Evolutionary conservation across 2,797 vertebrate genomes (phyloP), one percentile per base, ranked within the genome.

Genomic region (Thalassophryne amazonica): DNA sequence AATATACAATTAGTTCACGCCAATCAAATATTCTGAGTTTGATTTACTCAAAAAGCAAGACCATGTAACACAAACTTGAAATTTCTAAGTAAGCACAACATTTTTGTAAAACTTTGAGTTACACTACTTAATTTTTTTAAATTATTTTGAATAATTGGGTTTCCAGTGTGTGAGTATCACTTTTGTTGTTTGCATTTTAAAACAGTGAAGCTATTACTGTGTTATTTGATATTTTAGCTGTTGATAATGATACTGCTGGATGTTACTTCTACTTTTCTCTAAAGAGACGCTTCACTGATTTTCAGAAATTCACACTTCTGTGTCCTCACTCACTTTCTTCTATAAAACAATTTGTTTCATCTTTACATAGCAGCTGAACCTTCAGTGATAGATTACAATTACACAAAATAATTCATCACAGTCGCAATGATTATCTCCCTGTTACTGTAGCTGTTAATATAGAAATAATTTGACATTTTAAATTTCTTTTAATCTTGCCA

Each of bases 371-470:
- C 50, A 61, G 14, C 19, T 66, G 31, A 47, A 51, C 25, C 16
- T 35, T 68, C 38, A 49, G 20, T 49, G 20, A 68, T 60, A 30
- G 34, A 6, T 52, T 62, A 50, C 22, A 4, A 46, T 33, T 48
- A n/a, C 65, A 5, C 65, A 12, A 41, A 49, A 55, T 48, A 7
- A 61, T 45, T 60, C n/a, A 22, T 54, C 50, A 25, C n/a, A 30
- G 12, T 6, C 1, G 37, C 45, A 15, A 43, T 50, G 30, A 32
- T 28, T 23, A 49, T 50, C 11, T 31, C 33, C 7, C 13, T 24
- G 22, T 27, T 46, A 9, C 6, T 28, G 4, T 23, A 32, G 17
- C 11, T 23, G 22, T 27, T 23, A 16, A 39, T 31, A 39, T 31
- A 18, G 7, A 17, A 14, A 42, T 45, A 12, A 24, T 33, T 27